Base-by-base conservation (phyloP, 2,888 invertebrate genomes). In the Stenodera caucasica region DNA sequence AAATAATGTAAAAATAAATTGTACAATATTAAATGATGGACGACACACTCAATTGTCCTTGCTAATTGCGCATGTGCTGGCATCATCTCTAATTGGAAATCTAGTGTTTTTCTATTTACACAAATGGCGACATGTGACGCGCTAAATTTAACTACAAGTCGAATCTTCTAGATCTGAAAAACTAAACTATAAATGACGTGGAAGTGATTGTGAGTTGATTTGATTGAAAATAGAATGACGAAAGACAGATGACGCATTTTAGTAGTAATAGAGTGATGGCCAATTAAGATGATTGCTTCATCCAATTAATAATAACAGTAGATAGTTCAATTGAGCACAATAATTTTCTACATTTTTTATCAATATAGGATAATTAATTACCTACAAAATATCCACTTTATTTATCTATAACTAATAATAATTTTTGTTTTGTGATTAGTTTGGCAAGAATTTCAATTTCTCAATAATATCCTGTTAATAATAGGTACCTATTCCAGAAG, bases 1-100 rank as follows among this genome's bases (percentile, higher is more conserved):
- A 49, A 23, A 37, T 18, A 33, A 45, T 29, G 40, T 21, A 37
- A 53, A 58, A 61, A 58, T 61, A 61, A 61, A 61, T 52, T 55
- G 58, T 50, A 61, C 57, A 61, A 61, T 15, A 45, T 45, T 33
- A 55, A 61, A 50, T 50, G 56, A 55, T 58, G 55, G 11, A 45
- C 11, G 45, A 45, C 15, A 21, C 37, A 61, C 55, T n/a, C 57
- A 58, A 54, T 21, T 53, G 55, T 57, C 58, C 61, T 61, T 61
- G 57, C 9, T n/a, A 12, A 55, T 15, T 51, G 32, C 61, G 57
- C 61, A 45, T 49, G 61, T 52, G 61, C 49, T 14, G 1, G 2
- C 14, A 9, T 26, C 2, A 21, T 6, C 18, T 2, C n/a, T n/a
- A 26, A 26, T 26, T 26, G 26, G n/a, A n/a, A n/a, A n/a, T 12